phyloP scores from a whole-genome alignment of 2,888 invertebrate genomes.

The Scaptomyza tumidula region DNA sequence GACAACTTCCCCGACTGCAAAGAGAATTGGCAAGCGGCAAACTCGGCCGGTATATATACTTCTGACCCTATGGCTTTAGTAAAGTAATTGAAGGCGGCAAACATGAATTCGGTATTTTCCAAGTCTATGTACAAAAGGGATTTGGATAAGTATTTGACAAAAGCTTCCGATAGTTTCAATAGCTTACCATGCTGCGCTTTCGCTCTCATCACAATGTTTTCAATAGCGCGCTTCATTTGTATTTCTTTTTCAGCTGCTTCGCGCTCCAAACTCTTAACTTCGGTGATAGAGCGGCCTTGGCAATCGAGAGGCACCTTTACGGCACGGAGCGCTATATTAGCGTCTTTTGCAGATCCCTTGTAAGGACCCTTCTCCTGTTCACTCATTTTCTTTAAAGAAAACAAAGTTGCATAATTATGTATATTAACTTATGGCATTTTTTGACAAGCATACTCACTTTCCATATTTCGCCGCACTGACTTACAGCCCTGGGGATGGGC shows the following conservation, averaged over 20 bases:
- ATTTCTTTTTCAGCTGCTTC: constrained; percentile 54
- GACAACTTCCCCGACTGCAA: constrained; percentile 84
- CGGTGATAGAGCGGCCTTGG: constrained; percentile 65
- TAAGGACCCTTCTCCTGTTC: constrained; percentile 73
- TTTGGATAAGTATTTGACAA: not conserved
- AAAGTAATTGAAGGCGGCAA: constrained; percentile 82
- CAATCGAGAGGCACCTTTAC: constrained; percentile 66
- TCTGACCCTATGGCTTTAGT: constrained; percentile 63
- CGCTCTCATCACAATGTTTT: constrained; percentile 65
- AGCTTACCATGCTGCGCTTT: constrained; percentile 66
- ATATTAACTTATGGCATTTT: not conserved
- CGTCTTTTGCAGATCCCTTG: constrained; percentile 65
- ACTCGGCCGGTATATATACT: constrained; percentile 85
- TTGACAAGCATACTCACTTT: constrained; percentile 54
- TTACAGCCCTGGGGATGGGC: constrained; percentile 57
- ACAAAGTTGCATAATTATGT: not conserved
- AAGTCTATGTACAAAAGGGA: constrained; percentile 64
- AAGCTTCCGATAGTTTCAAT: fast-evolving
- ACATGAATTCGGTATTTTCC: constrained; percentile 70
- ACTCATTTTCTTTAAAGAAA: constrained; percentile 68
- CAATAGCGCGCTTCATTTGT: constrained; percentile 76
- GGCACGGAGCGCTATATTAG: constrained; percentile 12
- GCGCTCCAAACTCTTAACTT: constrained; percentile 59
- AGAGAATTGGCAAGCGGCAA: constrained; percentile 85
- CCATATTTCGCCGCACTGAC: constrained; percentile 74